Base-by-base conservation (phyloP, 2,888 invertebrate species). In the Rugalucina vietnamica region DNA sequence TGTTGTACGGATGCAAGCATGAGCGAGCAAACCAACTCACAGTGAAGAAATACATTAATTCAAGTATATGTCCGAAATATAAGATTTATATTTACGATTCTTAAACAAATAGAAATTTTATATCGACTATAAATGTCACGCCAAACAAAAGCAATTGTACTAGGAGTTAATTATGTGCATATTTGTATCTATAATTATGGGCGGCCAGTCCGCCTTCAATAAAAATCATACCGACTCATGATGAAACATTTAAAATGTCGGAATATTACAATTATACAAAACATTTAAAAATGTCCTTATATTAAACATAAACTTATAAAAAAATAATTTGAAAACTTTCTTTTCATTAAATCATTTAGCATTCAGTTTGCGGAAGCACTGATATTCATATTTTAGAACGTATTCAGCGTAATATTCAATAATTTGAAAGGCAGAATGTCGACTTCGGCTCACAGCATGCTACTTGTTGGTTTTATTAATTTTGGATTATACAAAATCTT, bases 1-100 rank as follows among this genome's bases (percentile, higher is more conserved):
- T 57, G 32, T 21, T 54, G 21, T 75, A 34, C 27, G 79, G 75
- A 70, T 76, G 49, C 50, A 80, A 36, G 80, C 37, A 36, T 69
- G 34, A 24, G 12, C 43, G 72, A 49, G 36, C 75, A 43, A 76
- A 70, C 70, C 70, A 71, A 69, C 54, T 54, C 27, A 21, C n/a
- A 37, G 57, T 27, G 32, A 57, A 27, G 12, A 27, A n/a, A 18
- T 24, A 32, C 50, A 54, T 75, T 75, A 49, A 54, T 49, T 24
- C 21, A 18, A 36, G 57, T 36, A 54, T 37, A 54, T 75, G 75
- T 75, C 75, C 75, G 49, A 34, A 54, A 71, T 54, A 36, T 18
- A 80, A 69, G 57, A 80, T 80, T 75, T 76, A 80, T 75, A 50
- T 75, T 80, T 75, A 80, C 39, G 75, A 49, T 65, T 73, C 65